Evolutionary conservation across 2,113 vertebrate species (phyloP), one percentile per base, ranked within the genome.

Genomic region (Castor canadensis): DNA sequence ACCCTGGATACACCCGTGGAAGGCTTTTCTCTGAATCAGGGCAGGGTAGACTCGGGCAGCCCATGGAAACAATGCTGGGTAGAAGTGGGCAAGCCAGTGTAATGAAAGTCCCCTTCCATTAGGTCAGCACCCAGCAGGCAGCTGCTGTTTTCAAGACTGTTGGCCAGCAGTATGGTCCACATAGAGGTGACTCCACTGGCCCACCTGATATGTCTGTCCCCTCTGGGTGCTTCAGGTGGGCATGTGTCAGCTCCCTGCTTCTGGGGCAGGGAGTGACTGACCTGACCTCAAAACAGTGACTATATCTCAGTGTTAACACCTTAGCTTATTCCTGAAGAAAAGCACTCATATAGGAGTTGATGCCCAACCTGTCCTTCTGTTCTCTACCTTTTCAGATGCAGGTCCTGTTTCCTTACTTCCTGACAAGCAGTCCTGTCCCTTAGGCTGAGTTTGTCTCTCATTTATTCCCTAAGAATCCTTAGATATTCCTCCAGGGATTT

Each of bases 301-400:
- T 54, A 38, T 17, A 0, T 67, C 64, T 79, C 1, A 1, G 54
- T 13, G 1, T 67, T 32, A 8, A 4, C 13, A 6, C 56, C 38
- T 54, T 28, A 45, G 13, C 35, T 47, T 17, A 13, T 19, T 64
- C 24, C 64, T 16, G 1, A 52, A 32, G 49, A 69, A 60, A 79
- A 28, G 30, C 45, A 1, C 35, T 38, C 47, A 3, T 0, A 1
- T 10, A 19, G 47, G 24, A 62, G 56, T 45, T 20, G 4, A 1
- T 16, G 8, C 28, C 9, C 13, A 7, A 56, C 5, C 60, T 62
- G 64, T 2, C 91, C 2, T 54, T 20, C 40, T 49, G 89, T 3
- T 94, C 76, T 84, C 22, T 11, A 30, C 30, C 26, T 16, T n/a
- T 62, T 43, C 47, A 66, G 56, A n/a, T 19, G 3, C 2, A 19